Evolutionary conservation across 2,797 vertebrate genomes (phyloP).

Genomic region (Leptatherina wallacei): DNA sequence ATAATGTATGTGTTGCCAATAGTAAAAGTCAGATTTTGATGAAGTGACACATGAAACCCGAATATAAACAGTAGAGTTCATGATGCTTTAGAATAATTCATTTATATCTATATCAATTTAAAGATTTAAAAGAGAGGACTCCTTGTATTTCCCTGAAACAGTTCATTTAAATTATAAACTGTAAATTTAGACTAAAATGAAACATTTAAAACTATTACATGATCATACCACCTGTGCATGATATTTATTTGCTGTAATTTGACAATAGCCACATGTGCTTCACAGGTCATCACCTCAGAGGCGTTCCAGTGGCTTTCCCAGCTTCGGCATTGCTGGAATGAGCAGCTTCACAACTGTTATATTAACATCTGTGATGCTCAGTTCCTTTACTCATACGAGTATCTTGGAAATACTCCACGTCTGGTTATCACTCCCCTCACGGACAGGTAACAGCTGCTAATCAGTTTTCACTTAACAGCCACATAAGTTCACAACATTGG

Average conservation of each 20-base stretch:
- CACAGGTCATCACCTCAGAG: constrained; percentile 80
- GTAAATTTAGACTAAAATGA: neutral
- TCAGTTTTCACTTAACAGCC: neutral
- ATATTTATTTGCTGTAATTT: constrained; percentile 6
- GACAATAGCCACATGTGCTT: constrained; percentile 12
- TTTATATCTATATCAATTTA: neutral
- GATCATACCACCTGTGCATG: neutral
- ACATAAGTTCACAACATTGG: neutral
- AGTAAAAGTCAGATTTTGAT: neutral
- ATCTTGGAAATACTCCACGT: constrained; percentile 86
- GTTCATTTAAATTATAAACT: neutral
- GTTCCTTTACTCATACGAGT: constrained; percentile 89
- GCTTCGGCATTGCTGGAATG: constrained; percentile 85
- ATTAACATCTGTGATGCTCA: constrained; percentile 85
- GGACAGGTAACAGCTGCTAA: constrained; percentile 80
- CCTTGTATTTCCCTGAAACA: neutral
- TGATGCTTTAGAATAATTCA: neutral
- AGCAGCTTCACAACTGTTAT: constrained; percentile 78
- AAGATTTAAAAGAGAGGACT: neutral
- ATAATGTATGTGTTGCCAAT: neutral
- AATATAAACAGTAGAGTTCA: neutral
- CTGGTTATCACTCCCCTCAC: constrained; percentile 89
- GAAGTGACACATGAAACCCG: neutral
- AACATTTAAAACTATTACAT: neutral
- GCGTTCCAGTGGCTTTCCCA: constrained; percentile 88